Evolutionary conservation across 2,888 invertebrate genomes (phyloP).

Genomic region (Cordilura impudica): DNA sequence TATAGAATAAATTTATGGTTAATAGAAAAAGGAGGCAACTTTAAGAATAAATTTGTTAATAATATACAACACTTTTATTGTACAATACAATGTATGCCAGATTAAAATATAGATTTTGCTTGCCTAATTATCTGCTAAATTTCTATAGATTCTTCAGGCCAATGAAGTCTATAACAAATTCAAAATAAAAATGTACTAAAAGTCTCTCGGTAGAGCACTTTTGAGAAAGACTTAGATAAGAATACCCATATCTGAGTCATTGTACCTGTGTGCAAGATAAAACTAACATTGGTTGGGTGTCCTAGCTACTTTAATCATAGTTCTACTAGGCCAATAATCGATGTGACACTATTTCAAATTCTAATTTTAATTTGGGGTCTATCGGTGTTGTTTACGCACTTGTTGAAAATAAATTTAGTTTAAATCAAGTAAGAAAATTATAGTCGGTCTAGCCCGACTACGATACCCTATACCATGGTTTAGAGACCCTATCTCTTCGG

Average conservation of each 20-base stretch:
- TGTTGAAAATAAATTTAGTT: background rate
- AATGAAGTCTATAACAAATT: constrained; percentile 70
- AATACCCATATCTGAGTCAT: constrained; percentile 55
- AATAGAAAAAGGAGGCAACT: constrained; percentile 12
- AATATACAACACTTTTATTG: constrained; percentile 56
- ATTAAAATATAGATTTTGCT: constrained; percentile 72
- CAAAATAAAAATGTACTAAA: too few relatives aligned
- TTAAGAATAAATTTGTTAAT: constrained; percentile 43
- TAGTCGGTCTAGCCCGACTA: too few relatives aligned
- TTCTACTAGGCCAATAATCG: constrained; percentile 54
- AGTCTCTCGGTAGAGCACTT: too few relatives aligned
- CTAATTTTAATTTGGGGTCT: too few relatives aligned
- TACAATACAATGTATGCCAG: constrained; percentile 67
- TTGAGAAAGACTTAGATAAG: background rate
- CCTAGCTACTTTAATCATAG: constrained; percentile 14
- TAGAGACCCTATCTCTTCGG: too few relatives aligned
- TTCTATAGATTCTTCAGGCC: constrained; percentile 69
- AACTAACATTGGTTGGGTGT: constrained; percentile 33
- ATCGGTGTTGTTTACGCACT: background rate
- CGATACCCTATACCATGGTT: too few relatives aligned
- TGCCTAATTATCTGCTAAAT: constrained; percentile 69
- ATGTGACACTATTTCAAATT: too few relatives aligned
- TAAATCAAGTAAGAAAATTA: background rate
- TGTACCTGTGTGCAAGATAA: constrained; percentile 47
- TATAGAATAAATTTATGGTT: background rate